Conservation (phyloP, 2,113 vertebrate genomes). For the Argyrosomus japonicus region DNA sequence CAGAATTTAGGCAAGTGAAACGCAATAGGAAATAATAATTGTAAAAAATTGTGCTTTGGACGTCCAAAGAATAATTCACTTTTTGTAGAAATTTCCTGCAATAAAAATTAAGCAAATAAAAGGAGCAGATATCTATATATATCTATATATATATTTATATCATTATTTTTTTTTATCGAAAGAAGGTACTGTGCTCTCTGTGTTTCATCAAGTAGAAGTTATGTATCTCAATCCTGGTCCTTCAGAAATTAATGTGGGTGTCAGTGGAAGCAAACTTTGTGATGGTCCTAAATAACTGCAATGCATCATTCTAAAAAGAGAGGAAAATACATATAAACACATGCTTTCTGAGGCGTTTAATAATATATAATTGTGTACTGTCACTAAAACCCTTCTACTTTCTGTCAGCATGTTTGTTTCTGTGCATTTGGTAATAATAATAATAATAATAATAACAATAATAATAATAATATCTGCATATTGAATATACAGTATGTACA, state of each 20-base stretch:
- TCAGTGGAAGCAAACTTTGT: constrained; percentile 43
- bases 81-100: constrained; percentile 70
- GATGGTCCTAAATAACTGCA: constrained; percentile 54
- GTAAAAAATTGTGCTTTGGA: constrained; percentile 82
- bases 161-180: constrained; percentile 4
- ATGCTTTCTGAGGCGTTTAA: constrained; percentile 68
- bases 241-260: constrained; percentile 57
- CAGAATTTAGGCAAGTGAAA: constrained; percentile 79
- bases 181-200: constrained; percentile 60
- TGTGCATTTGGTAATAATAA: constrained; percentile 63
- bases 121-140: constrained; percentile 34
- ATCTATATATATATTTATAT: neutral
- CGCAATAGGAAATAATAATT: constrained; percentile 67
- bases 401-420: constrained; percentile 43
- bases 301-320: constrained; percentile 55
- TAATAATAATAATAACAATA: constrained; percentile 41
- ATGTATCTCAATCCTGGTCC: constrained; percentile 44
- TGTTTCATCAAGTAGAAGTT: constrained; percentile 49
- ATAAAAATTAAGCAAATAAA: constrained; percentile 59
- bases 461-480: constrained; percentile 54
- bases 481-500: constrained; percentile 78
- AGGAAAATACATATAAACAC: constrained; percentile 59
- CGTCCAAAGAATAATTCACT: constrained; percentile 60
- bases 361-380: constrained; percentile 55
- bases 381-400: constrained; percentile 41